Evolutionary conservation across 2,113 vertebrate genomes (phyloP).

Genomic region (Cyanoderma ruficeps): DNA sequence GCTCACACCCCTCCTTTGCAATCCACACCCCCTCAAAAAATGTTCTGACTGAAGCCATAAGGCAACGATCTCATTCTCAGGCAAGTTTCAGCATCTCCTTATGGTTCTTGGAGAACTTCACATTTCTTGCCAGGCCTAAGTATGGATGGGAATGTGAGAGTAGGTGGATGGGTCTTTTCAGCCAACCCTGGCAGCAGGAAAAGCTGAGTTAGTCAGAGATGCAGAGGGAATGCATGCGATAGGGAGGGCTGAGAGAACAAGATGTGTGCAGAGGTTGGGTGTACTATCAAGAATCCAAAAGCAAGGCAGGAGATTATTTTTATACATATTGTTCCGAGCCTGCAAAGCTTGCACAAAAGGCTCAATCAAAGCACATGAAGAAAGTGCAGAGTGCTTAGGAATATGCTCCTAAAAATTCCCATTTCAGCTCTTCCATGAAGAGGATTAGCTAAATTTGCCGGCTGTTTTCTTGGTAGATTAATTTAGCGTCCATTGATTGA

Average conservation of each 20-base stretch:
- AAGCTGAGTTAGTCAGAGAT: conserved; percentile 44
- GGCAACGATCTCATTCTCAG: conserved; percentile 51
- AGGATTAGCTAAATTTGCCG: not conserved
- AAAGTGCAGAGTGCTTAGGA: not conserved
- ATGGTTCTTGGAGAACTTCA: conserved; percentile 47
- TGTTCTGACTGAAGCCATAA: conserved; percentile 68
- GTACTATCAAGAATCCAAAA: not conserved
- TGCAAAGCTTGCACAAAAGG: not conserved
- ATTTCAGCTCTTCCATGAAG: not conserved
- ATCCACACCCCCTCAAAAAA: conserved; percentile 54
- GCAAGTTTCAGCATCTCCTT: conserved; percentile 49
- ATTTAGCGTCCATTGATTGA: not conserved
- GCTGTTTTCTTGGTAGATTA: not conserved
- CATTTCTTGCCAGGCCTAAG: conserved; percentile 59
- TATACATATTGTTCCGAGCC: not conserved
- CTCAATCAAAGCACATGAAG: not conserved
- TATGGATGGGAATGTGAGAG: conserved; percentile 38
- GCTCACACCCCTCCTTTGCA: not conserved
- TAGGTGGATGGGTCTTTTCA: conserved; percentile 50
- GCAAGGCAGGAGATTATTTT: not conserved
- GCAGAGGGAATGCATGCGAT: not conserved
- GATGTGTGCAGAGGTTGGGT: not conserved
- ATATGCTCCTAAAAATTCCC: not conserved
- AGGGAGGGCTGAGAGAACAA: not conserved
- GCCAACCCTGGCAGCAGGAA: conserved; percentile 14